phyloP scores from a whole-genome alignment of 2,888 invertebrate species.

The Automeris io region DNA sequence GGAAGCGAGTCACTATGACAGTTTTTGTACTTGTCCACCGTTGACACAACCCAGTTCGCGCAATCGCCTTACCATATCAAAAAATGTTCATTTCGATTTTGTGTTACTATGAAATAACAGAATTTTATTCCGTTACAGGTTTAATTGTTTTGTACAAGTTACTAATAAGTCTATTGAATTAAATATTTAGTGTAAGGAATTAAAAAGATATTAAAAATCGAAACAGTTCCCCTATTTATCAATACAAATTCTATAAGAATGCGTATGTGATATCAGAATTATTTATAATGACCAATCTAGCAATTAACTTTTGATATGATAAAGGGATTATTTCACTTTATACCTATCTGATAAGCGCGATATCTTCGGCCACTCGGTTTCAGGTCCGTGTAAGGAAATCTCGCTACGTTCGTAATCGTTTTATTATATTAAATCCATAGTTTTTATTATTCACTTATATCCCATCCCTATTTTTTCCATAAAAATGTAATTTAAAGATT shows the following conservation, averaged over 20 bases:
- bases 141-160: no score
- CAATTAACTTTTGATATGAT: conserved; percentile 58
- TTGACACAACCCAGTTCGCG: no score
- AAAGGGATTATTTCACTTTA: conserved; percentile 44
- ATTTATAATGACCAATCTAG: conserved; percentile 32
- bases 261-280: conserved; percentile 10
- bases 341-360: conserved; percentile 45
- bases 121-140: no score
- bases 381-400: conserved; percentile 42
- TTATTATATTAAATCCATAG: conserved; percentile 9
- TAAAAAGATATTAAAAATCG: not conserved
- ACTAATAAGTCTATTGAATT: not conserved
- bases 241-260: conserved; percentile 16
- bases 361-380: conserved; percentile 45
- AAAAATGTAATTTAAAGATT: no score
- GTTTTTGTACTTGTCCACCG: no score
- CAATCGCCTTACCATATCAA: no score
- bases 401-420: conserved; percentile 18
- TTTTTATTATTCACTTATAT: not conserved
- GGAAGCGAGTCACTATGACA: no score
- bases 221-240: conserved; percentile 11
- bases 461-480: conserved; percentile 3
- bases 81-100: no score
- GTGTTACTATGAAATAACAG: no score
- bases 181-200: conserved; percentile 3